A percentile compares a stretch with the other conserved stretches of the same genome.
phyloP scores from a whole-genome alignment of 2,797 vertebrate species.

The Glossophaga mutica region DNA sequence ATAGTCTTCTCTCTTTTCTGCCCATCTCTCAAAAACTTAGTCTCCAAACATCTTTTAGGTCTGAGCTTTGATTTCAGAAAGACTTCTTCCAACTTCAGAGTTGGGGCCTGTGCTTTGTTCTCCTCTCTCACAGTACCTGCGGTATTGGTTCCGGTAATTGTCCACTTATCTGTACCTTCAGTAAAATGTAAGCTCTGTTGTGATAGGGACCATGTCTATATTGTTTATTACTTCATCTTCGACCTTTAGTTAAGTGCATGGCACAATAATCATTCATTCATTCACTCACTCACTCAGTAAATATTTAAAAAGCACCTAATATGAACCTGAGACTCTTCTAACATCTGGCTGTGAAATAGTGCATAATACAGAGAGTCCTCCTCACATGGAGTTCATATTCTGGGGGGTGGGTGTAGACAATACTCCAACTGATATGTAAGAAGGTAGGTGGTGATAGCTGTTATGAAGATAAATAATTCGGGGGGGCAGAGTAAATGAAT shows the following conservation, averaged over 20 bases:
- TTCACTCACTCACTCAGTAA: neutral
- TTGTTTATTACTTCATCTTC: neutral
- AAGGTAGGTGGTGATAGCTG: neutral
- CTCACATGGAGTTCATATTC: neutral
- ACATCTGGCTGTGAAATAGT: neutral
- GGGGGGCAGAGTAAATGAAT: neutral
- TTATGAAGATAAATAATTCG: neutral
- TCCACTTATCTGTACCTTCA: neutral
- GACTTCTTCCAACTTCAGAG: neutral
- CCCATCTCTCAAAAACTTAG: neutral
- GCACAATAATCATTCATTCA: neutral
- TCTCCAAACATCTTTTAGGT: neutral
- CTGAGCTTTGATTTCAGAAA: slow-evolving; percentile 8
- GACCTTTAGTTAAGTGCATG: neutral
- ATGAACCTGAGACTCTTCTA: neutral
- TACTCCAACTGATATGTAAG: neutral
- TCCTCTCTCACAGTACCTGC: neutral
- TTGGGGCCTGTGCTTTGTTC: neutral
- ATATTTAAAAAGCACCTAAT: neutral
- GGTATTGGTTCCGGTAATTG: neutral
- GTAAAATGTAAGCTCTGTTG: neutral
- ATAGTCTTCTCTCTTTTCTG: neutral
- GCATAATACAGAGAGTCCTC: neutral
- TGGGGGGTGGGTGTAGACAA: neutral
- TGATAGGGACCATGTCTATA: neutral